phyloP scores from a whole-genome alignment of 2,888 invertebrate species.

The Andrena haemorrhoa region DNA sequence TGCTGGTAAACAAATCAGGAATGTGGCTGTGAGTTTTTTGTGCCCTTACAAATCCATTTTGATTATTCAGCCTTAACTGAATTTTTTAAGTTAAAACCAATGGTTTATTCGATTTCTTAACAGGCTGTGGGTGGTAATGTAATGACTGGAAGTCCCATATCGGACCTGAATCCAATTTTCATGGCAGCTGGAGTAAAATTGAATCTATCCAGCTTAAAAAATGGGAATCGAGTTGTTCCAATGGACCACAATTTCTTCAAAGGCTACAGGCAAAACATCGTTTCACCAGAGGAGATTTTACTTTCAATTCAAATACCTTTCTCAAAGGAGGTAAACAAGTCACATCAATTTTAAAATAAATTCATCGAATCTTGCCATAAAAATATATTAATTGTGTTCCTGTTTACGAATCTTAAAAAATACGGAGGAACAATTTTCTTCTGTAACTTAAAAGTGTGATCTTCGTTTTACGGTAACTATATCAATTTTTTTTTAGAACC shows the following conservation, averaged over 20 bases:
- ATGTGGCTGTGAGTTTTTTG: conserved; percentile 90
- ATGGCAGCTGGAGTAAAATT: conserved; percentile 91
- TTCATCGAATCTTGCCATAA: not conserved
- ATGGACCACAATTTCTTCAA: conserved; percentile 94
- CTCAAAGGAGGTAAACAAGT: conserved; percentile 75
- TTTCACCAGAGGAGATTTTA: conserved; percentile 92
- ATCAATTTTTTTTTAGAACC: conserved; percentile 83
- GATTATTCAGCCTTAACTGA: not conserved
- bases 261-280: conserved; percentile 92
- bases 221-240: conserved; percentile 87
- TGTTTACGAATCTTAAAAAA: no score
- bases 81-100: not conserved
- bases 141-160: conserved; percentile 98
- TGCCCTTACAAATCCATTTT: not conserved
- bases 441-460: not conserved
- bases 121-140: conserved; percentile 96
- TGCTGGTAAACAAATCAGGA: conserved; percentile 97
- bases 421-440: no score
- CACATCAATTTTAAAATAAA: not conserved
- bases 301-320: conserved; percentile 92
- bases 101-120: conserved; percentile 36
- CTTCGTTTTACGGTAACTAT: no score
- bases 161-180: conserved; percentile 97
- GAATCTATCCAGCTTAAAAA: conserved; percentile 87
- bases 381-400: not conserved